These are phyloP conservation scores for Oophaga pumilio DNA, from an alignment of 2,113 vertebrate genomes.

Conservation along the genomic window DNA sequence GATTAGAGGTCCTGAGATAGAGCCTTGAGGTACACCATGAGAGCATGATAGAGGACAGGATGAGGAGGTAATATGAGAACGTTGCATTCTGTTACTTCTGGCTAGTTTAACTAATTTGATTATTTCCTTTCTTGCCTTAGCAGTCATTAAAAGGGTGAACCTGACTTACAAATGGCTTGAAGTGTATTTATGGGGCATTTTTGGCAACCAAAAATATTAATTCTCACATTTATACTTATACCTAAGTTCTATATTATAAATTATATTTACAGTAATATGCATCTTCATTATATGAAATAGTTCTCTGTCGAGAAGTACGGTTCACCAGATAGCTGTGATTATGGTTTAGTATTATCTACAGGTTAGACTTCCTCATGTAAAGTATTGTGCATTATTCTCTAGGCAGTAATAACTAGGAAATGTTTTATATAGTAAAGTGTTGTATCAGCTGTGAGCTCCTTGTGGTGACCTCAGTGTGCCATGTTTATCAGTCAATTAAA, in stretches of 20 bases:
- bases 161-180: not conserved
- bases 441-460: not conserved
- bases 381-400: not conserved
- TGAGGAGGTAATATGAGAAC: too few relatives aligned
- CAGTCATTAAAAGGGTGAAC: not conserved
- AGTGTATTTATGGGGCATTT: not conserved
- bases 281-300: not conserved
- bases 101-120: not conserved
- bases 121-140: not conserved
- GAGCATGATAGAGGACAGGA: too few relatives aligned
- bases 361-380: not conserved
- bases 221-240: too few relatives aligned
- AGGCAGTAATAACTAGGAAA: not conserved
- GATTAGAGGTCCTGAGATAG: too few relatives aligned
- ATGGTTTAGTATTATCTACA: too few relatives aligned
- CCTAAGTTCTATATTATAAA: not conserved
- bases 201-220: not conserved
- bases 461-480: not conserved
- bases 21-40: too few relatives aligned
- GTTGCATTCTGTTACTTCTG: not conserved
- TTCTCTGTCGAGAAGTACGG: not conserved
- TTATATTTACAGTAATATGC: not conserved
- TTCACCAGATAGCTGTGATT: not conserved
- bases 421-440: not conserved
- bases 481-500: too few relatives aligned